Base-by-base conservation (phyloP, 2,888 invertebrate species). In the Bombylius major region DNA sequence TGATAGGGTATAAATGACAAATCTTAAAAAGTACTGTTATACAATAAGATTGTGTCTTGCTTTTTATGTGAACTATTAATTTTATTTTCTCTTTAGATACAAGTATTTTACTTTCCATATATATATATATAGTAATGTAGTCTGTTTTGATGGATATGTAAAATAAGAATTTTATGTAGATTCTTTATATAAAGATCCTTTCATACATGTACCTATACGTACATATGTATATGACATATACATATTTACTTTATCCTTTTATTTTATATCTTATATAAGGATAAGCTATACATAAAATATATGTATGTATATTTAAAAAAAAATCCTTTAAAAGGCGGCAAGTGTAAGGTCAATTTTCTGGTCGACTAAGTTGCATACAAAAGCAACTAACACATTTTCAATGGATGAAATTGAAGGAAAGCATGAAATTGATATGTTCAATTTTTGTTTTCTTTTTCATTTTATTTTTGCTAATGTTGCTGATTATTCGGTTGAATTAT, bases 321-420 rank as follows among this genome's bases (percentile, higher is more conserved):
- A 36, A 36, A 36, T 36, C 23, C 3, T 42, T 11, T 42, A 42
- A 42, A 42, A 42, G 12, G 39, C 39, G 11, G 39, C 50, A 61
- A 59, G 62, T 62, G 63, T 64, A 62, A 62, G 63, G 62, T 64
- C 63, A 64, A 64, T 64, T 64, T 64, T 64, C 62, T 62, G 64
- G 64, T 63, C 62, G 64, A 64, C 63, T 64, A 62, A 60, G 59
- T 58, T 61, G 61, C 61, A 62, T 62, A 61, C 60, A 62, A 58
- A 57, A 56, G 61, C 12, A 42, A 42, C 39, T 42, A 42, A 11
- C 39, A 42, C 8, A 42, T 42, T 42, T 42, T 42, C 39, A 11
- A 11, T 42, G 6, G 39, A 42, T 42, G 39, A 42, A 42, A 11
- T 42, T 8, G 39, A 42, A 42, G 39, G 11, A 23, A 42, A 42